Evolutionary conservation across 2,888 invertebrate genomes (phyloP).

Genomic region (Monochamus alternatus): DNA sequence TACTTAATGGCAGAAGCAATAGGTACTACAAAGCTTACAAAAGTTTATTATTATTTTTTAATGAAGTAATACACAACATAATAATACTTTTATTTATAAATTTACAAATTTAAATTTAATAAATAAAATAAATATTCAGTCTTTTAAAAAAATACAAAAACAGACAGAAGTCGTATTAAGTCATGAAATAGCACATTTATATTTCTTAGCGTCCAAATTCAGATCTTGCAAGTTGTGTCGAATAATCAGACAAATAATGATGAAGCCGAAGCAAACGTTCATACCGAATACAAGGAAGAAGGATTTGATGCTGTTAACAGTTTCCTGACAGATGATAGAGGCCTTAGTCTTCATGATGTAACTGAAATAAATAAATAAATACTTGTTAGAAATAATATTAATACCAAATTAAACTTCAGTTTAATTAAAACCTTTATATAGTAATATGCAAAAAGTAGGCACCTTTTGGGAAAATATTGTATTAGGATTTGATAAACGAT

Average conservation of each 20-base stretch:
- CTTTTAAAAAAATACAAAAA: slow-evolving; percentile 12
- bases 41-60: no score
- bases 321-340: slow-evolving; percentile 20
- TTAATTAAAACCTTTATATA: no score
- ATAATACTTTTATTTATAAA: neutral
- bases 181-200: slow-evolving; percentile 32
- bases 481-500: no score
- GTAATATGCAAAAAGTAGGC: neutral
- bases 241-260: slow-evolving; percentile 42
- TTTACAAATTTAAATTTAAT: slow-evolving; percentile 1
- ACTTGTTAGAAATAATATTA: neutral
- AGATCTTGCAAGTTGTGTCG: slow-evolving; percentile 40
- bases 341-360: slow-evolving; percentile 19
- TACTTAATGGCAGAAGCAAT: no score
- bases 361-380: slow-evolving; percentile 15
- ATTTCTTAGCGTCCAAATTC: slow-evolving; percentile 42
- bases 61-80: no score
- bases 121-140: slow-evolving; percentile 34
- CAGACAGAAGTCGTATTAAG: no score
- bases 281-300: slow-evolving; percentile 39
- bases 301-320: slow-evolving; percentile 38
- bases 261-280: slow-evolving; percentile 45
- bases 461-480: no score
- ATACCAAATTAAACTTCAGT: neutral
- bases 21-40: no score